Evolutionary conservation across 2,113 vertebrate genomes (phyloP).

Genomic region (Neoarius graeffei): DNA sequence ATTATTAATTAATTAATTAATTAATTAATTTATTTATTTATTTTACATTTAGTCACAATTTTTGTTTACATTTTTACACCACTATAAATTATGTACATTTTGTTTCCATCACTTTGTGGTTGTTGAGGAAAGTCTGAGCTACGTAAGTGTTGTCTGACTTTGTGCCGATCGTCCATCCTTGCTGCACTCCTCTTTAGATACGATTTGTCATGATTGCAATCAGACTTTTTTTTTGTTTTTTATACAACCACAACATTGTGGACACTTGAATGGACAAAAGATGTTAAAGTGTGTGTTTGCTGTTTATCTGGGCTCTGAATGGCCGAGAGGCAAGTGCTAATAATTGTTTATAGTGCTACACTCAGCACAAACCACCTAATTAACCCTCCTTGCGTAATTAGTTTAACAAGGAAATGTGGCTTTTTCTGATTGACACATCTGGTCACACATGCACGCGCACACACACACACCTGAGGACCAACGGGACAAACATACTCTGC

Average conservation of each 20-base stretch:
- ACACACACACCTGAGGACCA: no score
- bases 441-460: no score
- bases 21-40: no score
- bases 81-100: neutral
- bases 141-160: neutral
- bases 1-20: no score
- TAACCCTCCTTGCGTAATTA: neutral
- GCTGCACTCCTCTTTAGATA: neutral
- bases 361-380: neutral
- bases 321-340: neutral
- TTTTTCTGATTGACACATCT: neutral
- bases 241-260: neutral
- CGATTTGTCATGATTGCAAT: slow-evolving; percentile 1
- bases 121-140: neutral
- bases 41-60: neutral
- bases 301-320: slow-evolving; percentile 4
- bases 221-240: neutral
- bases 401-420: neutral
- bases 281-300: neutral
- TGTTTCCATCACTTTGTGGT: neutral
- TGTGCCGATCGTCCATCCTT: neutral
- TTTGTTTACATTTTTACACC: neutral
- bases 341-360: neutral
- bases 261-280: neutral
- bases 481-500: no score